A percentile compares a stretch with the other conserved stretches of the same genome.
These are phyloP conservation scores for Keiferia lycopersicella DNA, from an alignment of 2,888 invertebrate species.

Conservation along the genomic window DNA sequence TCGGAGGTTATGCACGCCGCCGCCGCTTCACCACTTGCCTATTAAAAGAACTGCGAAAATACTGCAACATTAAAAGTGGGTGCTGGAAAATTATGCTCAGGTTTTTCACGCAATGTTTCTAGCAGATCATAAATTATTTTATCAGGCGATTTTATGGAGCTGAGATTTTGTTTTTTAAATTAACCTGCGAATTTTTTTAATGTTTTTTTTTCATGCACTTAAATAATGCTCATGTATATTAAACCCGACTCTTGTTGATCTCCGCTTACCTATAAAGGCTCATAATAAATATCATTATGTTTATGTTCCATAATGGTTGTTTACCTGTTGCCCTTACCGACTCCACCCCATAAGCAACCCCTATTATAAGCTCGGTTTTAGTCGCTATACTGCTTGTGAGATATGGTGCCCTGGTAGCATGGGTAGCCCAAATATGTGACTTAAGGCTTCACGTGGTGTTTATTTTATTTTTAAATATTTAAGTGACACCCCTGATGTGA, in stretches of 20 bases:
- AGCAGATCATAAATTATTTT: not conserved
- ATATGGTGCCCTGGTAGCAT: constrained; percentile 17
- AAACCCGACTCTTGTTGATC: not conserved
- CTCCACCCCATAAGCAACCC: constrained; percentile 24
- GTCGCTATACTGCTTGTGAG: constrained; percentile 8
- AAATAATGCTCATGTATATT: not conserved
- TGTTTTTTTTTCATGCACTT: not conserved
- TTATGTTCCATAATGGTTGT: constrained; percentile 21
- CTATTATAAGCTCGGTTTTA: constrained; percentile 18
- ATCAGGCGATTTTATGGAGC: not conserved
- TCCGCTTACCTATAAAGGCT: constrained; percentile 9
- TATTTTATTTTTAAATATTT: not conserved
- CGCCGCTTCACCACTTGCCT: constrained; percentile 27
- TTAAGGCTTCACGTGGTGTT: constrained; percentile 16
- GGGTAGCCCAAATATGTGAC: constrained; percentile 25
- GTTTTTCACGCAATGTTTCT: constrained; percentile 1
- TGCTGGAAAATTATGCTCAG: not conserved
- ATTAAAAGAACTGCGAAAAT: constrained; percentile 22
- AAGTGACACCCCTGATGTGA: not conserved
- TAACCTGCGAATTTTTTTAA: too few species aligned
- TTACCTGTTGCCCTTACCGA: constrained; percentile 24
- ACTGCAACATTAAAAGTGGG: constrained; percentile 9
- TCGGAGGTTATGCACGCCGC: constrained; percentile 1
- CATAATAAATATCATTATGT: constrained; percentile 18
- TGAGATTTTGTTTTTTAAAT: too few species aligned